These are phyloP conservation scores for Pollimyrus isidori DNA, from an alignment of 2,113 vertebrate species.

Conservation along the genomic window DNA sequence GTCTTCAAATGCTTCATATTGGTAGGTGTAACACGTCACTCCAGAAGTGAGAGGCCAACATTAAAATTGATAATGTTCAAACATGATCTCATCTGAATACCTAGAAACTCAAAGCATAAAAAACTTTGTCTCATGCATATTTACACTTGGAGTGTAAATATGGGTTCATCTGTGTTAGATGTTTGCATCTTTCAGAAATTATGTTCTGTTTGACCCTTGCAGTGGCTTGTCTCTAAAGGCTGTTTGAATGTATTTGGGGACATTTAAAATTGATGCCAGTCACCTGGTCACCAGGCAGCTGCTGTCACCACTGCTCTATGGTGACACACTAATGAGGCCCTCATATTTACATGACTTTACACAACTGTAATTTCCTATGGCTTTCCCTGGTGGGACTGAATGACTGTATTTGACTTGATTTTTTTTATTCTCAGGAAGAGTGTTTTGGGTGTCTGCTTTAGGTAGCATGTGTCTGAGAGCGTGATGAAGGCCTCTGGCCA, in stretches of 20 bases:
- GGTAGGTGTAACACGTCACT: too few relatives aligned
- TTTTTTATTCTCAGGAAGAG: background rate
- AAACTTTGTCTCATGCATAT: background rate
- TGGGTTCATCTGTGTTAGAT: background rate
- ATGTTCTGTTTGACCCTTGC: background rate
- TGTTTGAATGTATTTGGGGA: background rate
- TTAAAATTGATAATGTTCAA: background rate
- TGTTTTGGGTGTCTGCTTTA: background rate
- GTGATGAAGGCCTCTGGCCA: background rate
- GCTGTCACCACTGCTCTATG: background rate
- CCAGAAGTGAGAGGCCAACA: background rate
- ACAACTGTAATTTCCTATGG: background rate
- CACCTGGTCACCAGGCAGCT: background rate
- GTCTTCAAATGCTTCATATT: background rate
- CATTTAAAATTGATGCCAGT: background rate
- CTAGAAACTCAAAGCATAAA: background rate
- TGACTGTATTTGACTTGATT: background rate
- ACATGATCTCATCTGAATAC: background rate
- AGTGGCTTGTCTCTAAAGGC: background rate
- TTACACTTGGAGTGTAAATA: background rate
- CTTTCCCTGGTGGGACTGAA: background rate
- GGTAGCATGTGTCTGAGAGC: background rate
- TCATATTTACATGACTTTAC: background rate
- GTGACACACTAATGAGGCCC: background rate
- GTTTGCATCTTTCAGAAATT: background rate